A percentile compares a stretch with the other conserved stretches of the same genome.
Conservation (phyloP, 2,113 vertebrate genomes). For the Limanda limanda region DNA sequence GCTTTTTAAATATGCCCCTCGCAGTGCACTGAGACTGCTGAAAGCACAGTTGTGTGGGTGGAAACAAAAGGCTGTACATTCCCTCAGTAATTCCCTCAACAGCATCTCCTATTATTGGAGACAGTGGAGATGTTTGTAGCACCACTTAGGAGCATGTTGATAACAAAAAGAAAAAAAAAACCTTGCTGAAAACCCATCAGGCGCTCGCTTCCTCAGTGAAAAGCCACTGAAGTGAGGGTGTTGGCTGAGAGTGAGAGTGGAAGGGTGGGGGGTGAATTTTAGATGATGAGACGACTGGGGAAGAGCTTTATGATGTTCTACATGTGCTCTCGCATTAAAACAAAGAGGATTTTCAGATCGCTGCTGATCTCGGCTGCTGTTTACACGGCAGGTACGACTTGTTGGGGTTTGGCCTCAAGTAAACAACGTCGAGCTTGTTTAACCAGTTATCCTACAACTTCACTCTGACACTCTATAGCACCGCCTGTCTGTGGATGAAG, state of each 20-base stretch:
- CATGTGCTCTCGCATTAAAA: not conserved
- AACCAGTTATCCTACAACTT: slow-evolving; percentile 2
- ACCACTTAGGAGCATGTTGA: slow-evolving; percentile 53
- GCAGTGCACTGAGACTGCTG: slow-evolving; percentile 43
- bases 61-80: slow-evolving; percentile 49
- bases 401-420: not conserved
- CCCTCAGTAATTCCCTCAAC: slow-evolving; percentile 48
- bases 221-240: slow-evolving; percentile 36
- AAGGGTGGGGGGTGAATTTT: slow-evolving; percentile 43
- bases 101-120: slow-evolving; percentile 52
- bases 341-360: slow-evolving; percentile 13
- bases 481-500: slow-evolving; percentile 12
- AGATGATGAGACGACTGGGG: slow-evolving; percentile 28
- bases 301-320: slow-evolving; percentile 25
- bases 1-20: slow-evolving; percentile 44
- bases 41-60: slow-evolving; percentile 57
- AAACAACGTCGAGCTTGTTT: slow-evolving; percentile 6
- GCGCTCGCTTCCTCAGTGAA: slow-evolving; percentile 23
- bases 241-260: slow-evolving; percentile 29
- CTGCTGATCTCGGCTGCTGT: not conserved
- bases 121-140: slow-evolving; percentile 55
- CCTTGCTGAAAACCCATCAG: slow-evolving; percentile 38
- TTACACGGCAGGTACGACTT: not conserved
- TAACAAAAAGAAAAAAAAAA: slow-evolving; percentile 20
- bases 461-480: not conserved